phyloP scores from a whole-genome alignment of 2,888 invertebrate genomes.

The Lomographa bimaculata region DNA sequence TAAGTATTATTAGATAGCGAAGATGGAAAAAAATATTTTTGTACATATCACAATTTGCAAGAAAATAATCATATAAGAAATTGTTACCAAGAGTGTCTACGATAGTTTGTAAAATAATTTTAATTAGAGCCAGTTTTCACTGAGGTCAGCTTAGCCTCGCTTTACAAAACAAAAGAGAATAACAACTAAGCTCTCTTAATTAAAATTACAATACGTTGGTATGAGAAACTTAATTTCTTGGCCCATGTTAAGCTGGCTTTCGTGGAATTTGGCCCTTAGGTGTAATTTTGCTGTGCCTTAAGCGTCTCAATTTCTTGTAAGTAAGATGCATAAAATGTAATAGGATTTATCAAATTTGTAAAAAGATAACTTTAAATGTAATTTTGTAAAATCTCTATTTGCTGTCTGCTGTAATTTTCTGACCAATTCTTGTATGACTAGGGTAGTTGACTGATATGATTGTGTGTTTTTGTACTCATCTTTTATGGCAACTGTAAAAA shows the following conservation, averaged over 20 bases:
- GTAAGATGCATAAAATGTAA: conserved; percentile 61
- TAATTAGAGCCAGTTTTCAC: conserved; percentile 43
- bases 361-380: conserved; percentile 52
- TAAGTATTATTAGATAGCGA: conserved; percentile 57
- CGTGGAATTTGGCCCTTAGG: conserved; percentile 36
- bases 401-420: conserved; percentile 48
- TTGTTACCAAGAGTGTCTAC: conserved; percentile 80
- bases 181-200: too few relatives aligned
- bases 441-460: conserved; percentile 32
- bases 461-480: conserved; percentile 30
- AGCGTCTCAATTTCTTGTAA: conserved; percentile 80
- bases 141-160: neutral
- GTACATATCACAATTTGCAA: conserved; percentile 81
- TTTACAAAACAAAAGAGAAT: neutral
- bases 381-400: conserved; percentile 71
- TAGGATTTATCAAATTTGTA: conserved; percentile 69
- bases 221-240: neutral
- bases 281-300: conserved; percentile 82
- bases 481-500: too few relatives aligned
- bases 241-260: conserved; percentile 6
- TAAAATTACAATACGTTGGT: too few relatives aligned
- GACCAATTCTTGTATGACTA: conserved; percentile 46
- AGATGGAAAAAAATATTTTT: conserved; percentile 76
- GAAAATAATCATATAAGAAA: conserved; percentile 52
- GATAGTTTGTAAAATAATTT: conserved; percentile 57